Evolutionary conservation across 2,888 invertebrate species (phyloP).

Genomic region (Pseudococcus viburni): DNA sequence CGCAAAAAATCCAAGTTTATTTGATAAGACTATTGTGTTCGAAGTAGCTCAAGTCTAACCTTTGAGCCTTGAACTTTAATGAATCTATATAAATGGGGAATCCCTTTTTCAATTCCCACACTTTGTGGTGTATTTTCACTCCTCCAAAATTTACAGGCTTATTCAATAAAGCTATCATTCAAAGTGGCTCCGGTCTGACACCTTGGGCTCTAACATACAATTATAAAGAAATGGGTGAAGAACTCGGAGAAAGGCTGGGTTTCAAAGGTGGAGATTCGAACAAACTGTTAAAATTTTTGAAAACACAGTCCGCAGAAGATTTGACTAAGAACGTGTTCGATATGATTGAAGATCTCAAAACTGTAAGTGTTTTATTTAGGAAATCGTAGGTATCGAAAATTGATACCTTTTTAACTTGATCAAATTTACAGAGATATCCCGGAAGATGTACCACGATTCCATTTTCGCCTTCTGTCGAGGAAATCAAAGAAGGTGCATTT

Average conservation of each 20-base stretch:
- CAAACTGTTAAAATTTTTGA: slow-evolving; percentile 68
- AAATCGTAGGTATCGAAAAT: neutral
- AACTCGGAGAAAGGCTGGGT: slow-evolving; percentile 68
- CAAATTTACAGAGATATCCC: slow-evolving; percentile 1
- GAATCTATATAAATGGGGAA: no score
- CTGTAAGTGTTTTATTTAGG: neutral
- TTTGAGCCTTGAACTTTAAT: no score
- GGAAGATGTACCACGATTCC: slow-evolving; percentile 64
- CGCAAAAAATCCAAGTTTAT: no score
- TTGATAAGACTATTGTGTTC: no score
- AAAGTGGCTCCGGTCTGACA: slow-evolving; percentile 69
- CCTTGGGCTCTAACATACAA: slow-evolving; percentile 68
- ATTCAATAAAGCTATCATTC: slow-evolving; percentile 69
- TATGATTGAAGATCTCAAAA: neutral
- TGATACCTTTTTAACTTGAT: neutral
- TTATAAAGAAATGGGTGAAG: slow-evolving; percentile 66
- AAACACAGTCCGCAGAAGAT: slow-evolving; percentile 67
- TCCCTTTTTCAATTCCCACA: no score
- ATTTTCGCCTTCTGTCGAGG: slow-evolving; percentile 67
- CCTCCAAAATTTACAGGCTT: slow-evolving; percentile 67
- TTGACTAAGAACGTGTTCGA: slow-evolving; percentile 66
- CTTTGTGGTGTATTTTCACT: no score
- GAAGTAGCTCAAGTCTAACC: no score
- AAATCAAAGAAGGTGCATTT: slow-evolving; percentile 72
- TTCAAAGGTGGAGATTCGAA: slow-evolving; percentile 66